Percentiles rank a stretch among this genome's conserved stretches.
phyloP scores from a whole-genome alignment of 2,113 vertebrate species.

The Circaetus cinerascens region DNA sequence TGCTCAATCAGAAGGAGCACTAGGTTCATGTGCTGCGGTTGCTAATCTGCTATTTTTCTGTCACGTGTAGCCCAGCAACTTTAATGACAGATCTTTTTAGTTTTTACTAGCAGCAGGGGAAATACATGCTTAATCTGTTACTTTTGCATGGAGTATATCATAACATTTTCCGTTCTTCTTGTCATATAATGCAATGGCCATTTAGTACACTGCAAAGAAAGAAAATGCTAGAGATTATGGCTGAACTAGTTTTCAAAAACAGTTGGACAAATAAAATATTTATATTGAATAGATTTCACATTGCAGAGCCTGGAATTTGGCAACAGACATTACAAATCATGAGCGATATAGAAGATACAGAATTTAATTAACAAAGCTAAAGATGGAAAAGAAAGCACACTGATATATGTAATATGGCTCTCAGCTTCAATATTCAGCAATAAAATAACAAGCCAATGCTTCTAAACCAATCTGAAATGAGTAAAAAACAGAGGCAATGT shows the following conservation, averaged over 20 bases:
- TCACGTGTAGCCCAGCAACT: not conserved
- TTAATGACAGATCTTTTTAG: not conserved
- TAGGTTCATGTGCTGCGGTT: not conserved
- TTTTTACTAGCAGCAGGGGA: not conserved
- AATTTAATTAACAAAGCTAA: slow-evolving; percentile 57
- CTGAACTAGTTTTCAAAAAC: slow-evolving; percentile 7
- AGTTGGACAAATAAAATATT: slow-evolving; percentile 40
- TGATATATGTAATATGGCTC: slow-evolving; percentile 15
- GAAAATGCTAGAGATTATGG: not conserved
- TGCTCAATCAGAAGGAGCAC: not conserved
- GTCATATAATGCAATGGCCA: not conserved
- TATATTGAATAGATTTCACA: not conserved
- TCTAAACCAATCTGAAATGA: slow-evolving; percentile 45
- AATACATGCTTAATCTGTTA: not conserved
- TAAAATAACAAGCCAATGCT: slow-evolving; percentile 32
- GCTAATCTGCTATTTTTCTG: not conserved
- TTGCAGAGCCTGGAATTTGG: not conserved
- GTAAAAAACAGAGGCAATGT: slow-evolving; percentile 1
- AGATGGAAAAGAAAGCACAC: slow-evolving; percentile 22
- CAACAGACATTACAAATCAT: slow-evolving; percentile 28
- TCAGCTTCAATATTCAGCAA: slow-evolving; percentile 35
- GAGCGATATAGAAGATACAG: slow-evolving; percentile 21
- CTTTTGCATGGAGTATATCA: not conserved
- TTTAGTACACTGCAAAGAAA: not conserved
- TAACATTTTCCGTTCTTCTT: not conserved